phyloP scores from a whole-genome alignment of 2,888 invertebrate species.

The Stramonita haemastoma region DNA sequence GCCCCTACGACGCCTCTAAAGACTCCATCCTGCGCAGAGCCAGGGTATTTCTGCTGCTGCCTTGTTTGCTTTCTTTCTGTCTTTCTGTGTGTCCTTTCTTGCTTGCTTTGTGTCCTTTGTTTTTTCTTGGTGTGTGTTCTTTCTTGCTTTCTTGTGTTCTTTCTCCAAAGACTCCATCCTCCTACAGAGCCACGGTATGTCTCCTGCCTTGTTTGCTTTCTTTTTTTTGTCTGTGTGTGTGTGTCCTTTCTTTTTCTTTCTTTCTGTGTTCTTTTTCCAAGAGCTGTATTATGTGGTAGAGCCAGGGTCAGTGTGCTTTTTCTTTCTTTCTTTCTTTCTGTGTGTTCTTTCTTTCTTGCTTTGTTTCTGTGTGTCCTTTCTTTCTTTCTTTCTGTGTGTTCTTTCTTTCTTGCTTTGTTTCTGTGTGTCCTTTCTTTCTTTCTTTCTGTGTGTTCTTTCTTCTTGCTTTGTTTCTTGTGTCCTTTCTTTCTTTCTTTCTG shows the following conservation, averaged over 20 bases:
- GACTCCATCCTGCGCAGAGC: conserved; percentile 97
- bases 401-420: neutral
- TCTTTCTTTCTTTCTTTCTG: neutral
- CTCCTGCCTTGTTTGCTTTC: neutral
- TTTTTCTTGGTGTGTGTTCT: neutral
- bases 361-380: neutral
- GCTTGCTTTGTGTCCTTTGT: neutral
- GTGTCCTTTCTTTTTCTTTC: neutral
- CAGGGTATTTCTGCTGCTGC: conserved; percentile 82
- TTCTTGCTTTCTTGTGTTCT: neutral
- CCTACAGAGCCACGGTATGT: neutral
- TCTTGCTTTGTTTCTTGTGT: neutral
- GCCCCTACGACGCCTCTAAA: conserved; percentile 98
- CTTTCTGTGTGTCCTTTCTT: neutral
- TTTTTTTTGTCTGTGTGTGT: neutral
- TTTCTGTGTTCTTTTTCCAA: too few species aligned
- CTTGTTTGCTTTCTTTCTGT: neutral
- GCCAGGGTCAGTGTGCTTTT: conserved; percentile 37
- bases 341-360: neutral
- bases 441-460: neutral
- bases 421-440: neutral
- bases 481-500: conserved; percentile 44
- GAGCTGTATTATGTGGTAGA: neutral
- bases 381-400: neutral
- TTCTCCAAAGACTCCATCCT: too few species aligned